Evolutionary conservation across 2,797 vertebrate species (phyloP).

Genomic region (Fratercula arctica): DNA sequence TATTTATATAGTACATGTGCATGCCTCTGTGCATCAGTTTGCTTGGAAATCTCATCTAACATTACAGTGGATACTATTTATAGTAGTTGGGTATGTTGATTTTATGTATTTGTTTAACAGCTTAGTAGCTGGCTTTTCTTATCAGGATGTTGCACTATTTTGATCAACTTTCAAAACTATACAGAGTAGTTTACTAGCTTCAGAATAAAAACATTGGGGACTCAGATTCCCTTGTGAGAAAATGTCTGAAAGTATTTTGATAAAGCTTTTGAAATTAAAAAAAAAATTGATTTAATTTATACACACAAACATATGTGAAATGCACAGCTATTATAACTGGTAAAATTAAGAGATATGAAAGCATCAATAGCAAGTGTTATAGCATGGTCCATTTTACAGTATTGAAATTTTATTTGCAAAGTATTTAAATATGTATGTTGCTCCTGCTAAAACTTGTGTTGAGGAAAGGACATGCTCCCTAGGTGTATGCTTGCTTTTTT

Average conservation of each 20-base stretch:
- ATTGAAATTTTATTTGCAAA: background rate
- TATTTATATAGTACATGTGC: accelerated
- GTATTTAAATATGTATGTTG: background rate
- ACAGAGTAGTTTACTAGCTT: background rate
- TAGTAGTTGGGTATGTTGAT: background rate
- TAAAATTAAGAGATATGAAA: background rate
- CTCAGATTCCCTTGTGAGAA: background rate
- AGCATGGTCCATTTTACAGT: background rate
- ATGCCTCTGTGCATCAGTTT: background rate
- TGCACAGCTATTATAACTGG: background rate
- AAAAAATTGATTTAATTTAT: background rate
- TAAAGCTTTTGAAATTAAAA: background rate
- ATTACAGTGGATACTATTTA: background rate
- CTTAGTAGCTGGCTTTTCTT: background rate
- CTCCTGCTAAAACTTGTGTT: background rate
- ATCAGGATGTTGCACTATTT: background rate
- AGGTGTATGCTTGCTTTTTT: background rate
- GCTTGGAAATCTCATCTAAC: background rate
- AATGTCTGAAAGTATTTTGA: background rate
- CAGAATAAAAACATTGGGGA: background rate
- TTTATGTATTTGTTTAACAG: background rate
- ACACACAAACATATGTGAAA: accelerated
- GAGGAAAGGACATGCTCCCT: background rate
- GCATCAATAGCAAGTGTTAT: background rate
- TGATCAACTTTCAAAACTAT: background rate